Base-by-base conservation (phyloP, 2,888 invertebrate species). In the Flexamia atlantica region DNA sequence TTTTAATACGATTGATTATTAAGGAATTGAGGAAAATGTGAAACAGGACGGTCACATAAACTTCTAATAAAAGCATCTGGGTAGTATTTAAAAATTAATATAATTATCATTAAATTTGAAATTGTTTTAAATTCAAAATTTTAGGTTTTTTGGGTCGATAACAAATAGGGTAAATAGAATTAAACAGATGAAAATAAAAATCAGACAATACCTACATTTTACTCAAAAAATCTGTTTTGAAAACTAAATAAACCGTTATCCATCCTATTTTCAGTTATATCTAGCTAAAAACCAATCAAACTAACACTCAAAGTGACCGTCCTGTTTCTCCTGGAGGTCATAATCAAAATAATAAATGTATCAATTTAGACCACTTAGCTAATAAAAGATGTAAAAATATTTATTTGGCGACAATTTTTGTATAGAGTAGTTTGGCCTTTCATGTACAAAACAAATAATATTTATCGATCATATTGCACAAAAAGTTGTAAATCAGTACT, bases 361-460 rank as follows among this genome's bases (percentile, higher is more conserved):
- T 14, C 12, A 46, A 4, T 14, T 9, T 12, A 46, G 36, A 36
- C 9, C 36, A 46, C 10, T 2, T 46, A 2, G 7, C 46, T 2
- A 53, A 53, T 23, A 53, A 23, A 23, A 2, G 3, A 20, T 53
- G 53, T 53, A 23, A 23, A 53, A 53, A 5, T 7, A 23, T 23
- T 53, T 53, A 53, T 53, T 53, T 53, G 2, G 5, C 3, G 10
- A 53, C 20, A 20, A 23, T 64, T 57, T 20, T 64, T 57, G 9
- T 64, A 64, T 64, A 14, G 30, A 28, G 17, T 64, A 64, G 25
- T 28, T 64, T 30, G 20, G 64, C 64, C 64, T 64, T 64, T 28
- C 25, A 30, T 64, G 64, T 64, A 64, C 64, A 64, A 64, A 64
- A 64, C 64, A 64, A 64, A 64, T 25, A 64, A 1, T 28, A 28